phyloP scores from a whole-genome alignment of 2,888 invertebrate species.

The Leptarthrus brevirostris region DNA sequence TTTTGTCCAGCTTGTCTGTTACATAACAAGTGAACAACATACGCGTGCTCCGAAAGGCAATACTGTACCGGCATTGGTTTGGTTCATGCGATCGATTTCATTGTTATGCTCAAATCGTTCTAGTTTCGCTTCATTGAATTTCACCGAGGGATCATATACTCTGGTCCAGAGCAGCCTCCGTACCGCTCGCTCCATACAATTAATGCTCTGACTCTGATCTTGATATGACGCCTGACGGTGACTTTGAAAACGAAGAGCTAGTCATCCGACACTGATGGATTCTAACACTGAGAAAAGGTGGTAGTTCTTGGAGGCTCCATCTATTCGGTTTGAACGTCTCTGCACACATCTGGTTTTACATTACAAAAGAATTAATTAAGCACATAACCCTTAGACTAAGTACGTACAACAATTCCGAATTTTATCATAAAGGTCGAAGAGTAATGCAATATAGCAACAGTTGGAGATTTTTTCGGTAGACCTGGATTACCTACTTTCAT shows the following conservation, averaged over 20 bases:
- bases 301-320: too few relatives aligned
- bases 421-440: too few relatives aligned
- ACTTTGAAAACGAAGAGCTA: conserved; percentile 1
- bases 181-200: conserved; percentile 11
- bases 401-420: too few relatives aligned
- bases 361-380: too few relatives aligned
- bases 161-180: not conserved
- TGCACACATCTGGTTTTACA: too few relatives aligned
- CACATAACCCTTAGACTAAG: too few relatives aligned
- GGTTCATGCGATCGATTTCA: conserved; percentile 26
- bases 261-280: not conserved
- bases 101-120: conserved; percentile 37
- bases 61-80: not conserved
- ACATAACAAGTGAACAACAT: conserved; percentile 26
- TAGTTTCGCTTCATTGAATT: conserved; percentile 40
- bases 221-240: not conserved
- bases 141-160: conserved; percentile 10
- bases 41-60: conserved; percentile 30
- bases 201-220: conserved; percentile 1
- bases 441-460: too few relatives aligned
- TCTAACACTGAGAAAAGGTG: too few relatives aligned
- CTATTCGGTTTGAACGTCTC: too few relatives aligned
- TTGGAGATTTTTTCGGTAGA: too few relatives aligned
- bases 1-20: not conserved
- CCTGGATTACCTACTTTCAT: too few relatives aligned